phyloP scores from a whole-genome alignment of 2,113 vertebrate species.

The Caranx ignobilis region DNA sequence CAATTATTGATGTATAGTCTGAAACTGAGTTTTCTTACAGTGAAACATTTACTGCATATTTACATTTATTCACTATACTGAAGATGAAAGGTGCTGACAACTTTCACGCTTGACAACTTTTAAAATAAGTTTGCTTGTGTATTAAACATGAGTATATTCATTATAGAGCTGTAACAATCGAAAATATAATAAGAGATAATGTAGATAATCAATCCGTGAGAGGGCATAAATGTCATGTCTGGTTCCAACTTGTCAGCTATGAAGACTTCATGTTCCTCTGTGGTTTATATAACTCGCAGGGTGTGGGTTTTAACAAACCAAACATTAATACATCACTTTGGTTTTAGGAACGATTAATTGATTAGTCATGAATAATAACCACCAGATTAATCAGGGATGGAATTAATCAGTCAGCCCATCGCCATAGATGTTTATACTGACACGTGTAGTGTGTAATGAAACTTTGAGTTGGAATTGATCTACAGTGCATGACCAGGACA shows the following conservation, averaged over 20 bases:
- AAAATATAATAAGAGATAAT: not conserved
- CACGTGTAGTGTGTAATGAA: not conserved
- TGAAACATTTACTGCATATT: not conserved
- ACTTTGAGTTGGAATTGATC: not conserved
- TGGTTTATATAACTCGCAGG: not conserved
- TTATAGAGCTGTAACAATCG: not conserved
- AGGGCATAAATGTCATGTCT: too few species aligned
- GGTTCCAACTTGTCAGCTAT: not conserved
- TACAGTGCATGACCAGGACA: not conserved
- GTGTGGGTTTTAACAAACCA: not conserved
- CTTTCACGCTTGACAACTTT: not conserved
- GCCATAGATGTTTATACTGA: not conserved
- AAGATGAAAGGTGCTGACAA: not conserved
- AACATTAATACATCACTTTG: not conserved
- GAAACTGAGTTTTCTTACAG: not conserved
- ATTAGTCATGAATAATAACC: constrained; percentile 2
- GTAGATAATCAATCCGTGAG: not conserved
- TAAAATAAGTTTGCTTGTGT: not conserved
- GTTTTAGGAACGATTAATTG: not conserved
- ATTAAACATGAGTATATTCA: not conserved
- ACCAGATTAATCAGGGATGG: not conserved
- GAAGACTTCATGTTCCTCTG: not conserved
- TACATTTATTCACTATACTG: not conserved
- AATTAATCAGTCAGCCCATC: not conserved
- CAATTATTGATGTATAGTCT: not conserved